These are phyloP conservation scores for Eulemur albifrons DNA, from an alignment of 2,797 vertebrate genomes.

Conservation along the genomic window DNA sequence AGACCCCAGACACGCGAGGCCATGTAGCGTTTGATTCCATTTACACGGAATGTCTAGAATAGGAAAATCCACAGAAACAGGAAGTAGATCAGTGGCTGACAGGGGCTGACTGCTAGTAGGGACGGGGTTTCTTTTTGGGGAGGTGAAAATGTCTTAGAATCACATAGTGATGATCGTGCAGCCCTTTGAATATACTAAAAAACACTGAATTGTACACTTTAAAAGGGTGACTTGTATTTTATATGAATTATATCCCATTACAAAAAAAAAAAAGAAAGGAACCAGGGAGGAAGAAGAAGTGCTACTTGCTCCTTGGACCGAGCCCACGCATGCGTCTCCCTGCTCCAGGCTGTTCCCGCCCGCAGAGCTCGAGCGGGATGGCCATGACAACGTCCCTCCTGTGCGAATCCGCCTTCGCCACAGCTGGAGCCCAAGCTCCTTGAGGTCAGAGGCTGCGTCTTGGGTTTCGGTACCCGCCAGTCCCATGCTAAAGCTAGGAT, in stretches of 20 bases:
- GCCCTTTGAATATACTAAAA: not conserved
- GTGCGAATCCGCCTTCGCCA: not conserved
- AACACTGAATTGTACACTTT: too few species aligned
- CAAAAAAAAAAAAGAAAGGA: not conserved
- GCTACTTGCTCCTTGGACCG: not conserved
- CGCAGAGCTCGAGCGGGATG: accelerated
- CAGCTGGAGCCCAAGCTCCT: accelerated
- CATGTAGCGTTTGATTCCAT: accelerated
- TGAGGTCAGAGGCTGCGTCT: accelerated
- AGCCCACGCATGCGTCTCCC: accelerated
- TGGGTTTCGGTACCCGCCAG: not conserved
- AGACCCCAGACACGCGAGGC: not conserved
- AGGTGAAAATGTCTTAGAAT: not conserved
- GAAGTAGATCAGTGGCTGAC: accelerated
- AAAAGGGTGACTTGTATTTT: not conserved
- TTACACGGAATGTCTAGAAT: too few species aligned
- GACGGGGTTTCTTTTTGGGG: not conserved
- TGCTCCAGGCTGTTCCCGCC: not conserved
- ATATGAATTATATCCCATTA: not conserved
- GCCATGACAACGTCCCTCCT: not conserved
- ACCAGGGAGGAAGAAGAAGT: not conserved
- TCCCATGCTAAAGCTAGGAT: accelerated
- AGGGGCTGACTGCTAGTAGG: not conserved
- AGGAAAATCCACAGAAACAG: not conserved
- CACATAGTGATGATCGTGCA: accelerated